phyloP scores from a whole-genome alignment of 1,140 invertebrate species.

The Drosophila bipectinata region DNA sequence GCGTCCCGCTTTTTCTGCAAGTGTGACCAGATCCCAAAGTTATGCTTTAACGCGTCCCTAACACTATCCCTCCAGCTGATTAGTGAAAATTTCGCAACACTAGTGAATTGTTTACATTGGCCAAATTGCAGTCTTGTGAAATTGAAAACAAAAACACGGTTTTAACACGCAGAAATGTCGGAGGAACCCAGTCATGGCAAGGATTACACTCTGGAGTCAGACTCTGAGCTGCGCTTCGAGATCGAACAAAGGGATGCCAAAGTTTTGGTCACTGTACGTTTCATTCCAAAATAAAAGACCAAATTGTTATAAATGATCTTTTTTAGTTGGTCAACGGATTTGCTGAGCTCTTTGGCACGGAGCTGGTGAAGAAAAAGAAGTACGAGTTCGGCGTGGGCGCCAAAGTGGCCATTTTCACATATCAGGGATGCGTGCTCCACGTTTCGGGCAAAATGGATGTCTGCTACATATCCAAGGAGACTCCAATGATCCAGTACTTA shows the following conservation, averaged over 20 bases:
- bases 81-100: not conserved
- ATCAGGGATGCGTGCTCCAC: slow-evolving; percentile 95
- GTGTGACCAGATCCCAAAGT: not conserved
- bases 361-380: slow-evolving; percentile 96
- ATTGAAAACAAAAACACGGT: not conserved
- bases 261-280: slow-evolving; percentile 91
- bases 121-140: not conserved
- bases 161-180: slow-evolving; percentile 42
- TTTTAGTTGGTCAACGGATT: slow-evolving; percentile 91
- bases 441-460: slow-evolving; percentile 95
- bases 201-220: slow-evolving; percentile 94
- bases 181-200: slow-evolving; percentile 57
- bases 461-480: slow-evolving; percentile 97
- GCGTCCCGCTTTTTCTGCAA: slow-evolving; percentile 6
- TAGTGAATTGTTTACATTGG: slow-evolving; percentile 17
- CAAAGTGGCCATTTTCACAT: slow-evolving; percentile 98
- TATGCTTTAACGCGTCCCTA: not conserved
- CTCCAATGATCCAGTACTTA: slow-evolving; percentile 93
- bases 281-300: not conserved
- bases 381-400: slow-evolving; percentile 96
- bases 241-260: slow-evolving; percentile 94
- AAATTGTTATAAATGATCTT: not conserved
- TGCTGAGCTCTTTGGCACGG: slow-evolving; percentile 98
- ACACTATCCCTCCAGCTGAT: not conserved
- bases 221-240: slow-evolving; percentile 96